phyloP scores from a whole-genome alignment of 2,888 invertebrate genomes.

The Noctua comes region DNA sequence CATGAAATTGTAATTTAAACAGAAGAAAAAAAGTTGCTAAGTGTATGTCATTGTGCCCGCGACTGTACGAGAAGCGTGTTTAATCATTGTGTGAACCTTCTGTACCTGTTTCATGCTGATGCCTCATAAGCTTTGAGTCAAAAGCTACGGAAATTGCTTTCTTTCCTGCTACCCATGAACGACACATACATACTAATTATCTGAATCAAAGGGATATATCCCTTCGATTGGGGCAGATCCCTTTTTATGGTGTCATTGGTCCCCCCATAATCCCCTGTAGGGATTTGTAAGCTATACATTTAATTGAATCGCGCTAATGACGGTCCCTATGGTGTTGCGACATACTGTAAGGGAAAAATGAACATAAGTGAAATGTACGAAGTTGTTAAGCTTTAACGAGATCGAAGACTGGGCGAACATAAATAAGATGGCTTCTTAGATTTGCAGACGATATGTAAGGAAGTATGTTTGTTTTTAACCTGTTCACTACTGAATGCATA shows the following conservation, averaged over 20 bases:
- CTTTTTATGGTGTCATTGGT: conserved; percentile 44
- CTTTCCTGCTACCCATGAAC: conserved; percentile 11
- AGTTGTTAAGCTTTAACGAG: background rate
- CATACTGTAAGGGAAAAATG: background rate
- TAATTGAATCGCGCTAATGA: conserved; percentile 49
- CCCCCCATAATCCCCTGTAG: conserved; percentile 50
- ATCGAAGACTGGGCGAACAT: background rate
- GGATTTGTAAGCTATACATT: conserved; percentile 22
- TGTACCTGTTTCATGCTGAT: background rate
- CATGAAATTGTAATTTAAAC: too few species aligned
- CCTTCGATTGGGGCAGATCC: conserved; percentile 43
- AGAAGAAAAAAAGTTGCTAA: too few species aligned
- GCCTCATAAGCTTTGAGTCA: background rate
- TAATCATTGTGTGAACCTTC: background rate
- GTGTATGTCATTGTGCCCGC: too few species aligned
- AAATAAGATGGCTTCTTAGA: background rate
- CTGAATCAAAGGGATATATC: conserved; percentile 41
- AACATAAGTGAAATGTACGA: background rate
- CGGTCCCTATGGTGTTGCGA: background rate
- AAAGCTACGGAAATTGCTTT: conserved; percentile 5
- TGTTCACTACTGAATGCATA: too few species aligned
- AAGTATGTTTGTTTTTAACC: too few species aligned
- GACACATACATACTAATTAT: conserved; percentile 54
- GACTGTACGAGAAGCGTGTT: too few species aligned
- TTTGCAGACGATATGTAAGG: background rate